phyloP scores from a whole-genome alignment of 2,113 vertebrate genomes.

The Eulacestoma nigropectus region DNA sequence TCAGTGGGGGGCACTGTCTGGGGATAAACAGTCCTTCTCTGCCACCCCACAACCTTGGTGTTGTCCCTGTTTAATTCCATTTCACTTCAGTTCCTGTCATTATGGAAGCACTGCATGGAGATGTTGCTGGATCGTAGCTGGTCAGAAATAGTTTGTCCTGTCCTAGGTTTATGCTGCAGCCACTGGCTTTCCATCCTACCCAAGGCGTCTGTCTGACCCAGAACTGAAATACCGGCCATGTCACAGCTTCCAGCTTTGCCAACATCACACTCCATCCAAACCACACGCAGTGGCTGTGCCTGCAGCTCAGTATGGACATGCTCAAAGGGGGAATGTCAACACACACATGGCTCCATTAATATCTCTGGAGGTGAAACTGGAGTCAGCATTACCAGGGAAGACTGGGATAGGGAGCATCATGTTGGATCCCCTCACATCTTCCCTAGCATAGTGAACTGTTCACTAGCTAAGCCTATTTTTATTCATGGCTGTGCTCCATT shows the following conservation, averaged over 20 bases:
- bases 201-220: neutral
- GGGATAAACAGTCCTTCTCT: neutral
- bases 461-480: neutral
- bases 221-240: neutral
- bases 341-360: accelerated
- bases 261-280: neutral
- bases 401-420: neutral
- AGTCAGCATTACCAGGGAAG: neutral
- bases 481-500: neutral
- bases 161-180: neutral
- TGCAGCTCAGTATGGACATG: neutral
- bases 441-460: neutral
- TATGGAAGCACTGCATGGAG: neutral
- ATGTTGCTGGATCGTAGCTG: neutral
- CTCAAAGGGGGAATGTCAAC: neutral
- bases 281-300: accelerated
- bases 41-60: neutral
- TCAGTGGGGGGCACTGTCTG: neutral
- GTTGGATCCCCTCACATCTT: neutral
- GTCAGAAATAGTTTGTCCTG: neutral
- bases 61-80: neutral
- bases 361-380: neutral
- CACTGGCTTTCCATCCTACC: neutral
- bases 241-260: neutral
- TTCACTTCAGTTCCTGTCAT: neutral